These are phyloP conservation scores for Bradypus variegatus DNA, from an alignment of 2,797 vertebrate genomes.

Conservation along the genomic window DNA sequence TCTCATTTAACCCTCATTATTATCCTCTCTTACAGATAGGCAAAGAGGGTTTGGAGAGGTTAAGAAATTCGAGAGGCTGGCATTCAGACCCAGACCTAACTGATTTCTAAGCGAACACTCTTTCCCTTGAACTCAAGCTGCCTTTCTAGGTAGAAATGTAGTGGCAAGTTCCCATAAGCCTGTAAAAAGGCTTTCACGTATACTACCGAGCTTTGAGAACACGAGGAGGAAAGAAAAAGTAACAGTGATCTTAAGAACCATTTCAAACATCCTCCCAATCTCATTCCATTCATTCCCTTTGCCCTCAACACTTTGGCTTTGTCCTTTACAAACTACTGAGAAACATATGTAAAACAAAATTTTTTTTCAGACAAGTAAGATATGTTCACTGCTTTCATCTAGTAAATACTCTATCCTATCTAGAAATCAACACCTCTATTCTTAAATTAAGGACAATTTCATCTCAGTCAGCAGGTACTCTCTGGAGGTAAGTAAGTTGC, in stretches of 20 bases:
- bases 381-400: neutral
- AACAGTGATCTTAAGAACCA: neutral
- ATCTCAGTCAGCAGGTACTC: neutral
- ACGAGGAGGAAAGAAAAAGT: neutral
- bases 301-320: neutral
- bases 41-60: neutral
- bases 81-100: neutral
- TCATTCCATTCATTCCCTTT: neutral
- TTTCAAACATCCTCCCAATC: neutral
- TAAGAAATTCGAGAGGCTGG: neutral
- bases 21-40: neutral
- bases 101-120: neutral
- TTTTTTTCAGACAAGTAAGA: neutral
- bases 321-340: neutral
- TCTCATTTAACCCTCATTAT: neutral
- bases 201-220: neutral
- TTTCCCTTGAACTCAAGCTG: neutral
- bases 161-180: neutral
- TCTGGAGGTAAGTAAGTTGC: neutral
- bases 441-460: constrained; percentile 2
- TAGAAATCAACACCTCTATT: neutral
- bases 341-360: neutral
- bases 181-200: too few species aligned
- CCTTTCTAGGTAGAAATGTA: neutral
- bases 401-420: neutral